Base-by-base conservation (phyloP, 2,888 invertebrate genomes). In the Muscina levida region DNA sequence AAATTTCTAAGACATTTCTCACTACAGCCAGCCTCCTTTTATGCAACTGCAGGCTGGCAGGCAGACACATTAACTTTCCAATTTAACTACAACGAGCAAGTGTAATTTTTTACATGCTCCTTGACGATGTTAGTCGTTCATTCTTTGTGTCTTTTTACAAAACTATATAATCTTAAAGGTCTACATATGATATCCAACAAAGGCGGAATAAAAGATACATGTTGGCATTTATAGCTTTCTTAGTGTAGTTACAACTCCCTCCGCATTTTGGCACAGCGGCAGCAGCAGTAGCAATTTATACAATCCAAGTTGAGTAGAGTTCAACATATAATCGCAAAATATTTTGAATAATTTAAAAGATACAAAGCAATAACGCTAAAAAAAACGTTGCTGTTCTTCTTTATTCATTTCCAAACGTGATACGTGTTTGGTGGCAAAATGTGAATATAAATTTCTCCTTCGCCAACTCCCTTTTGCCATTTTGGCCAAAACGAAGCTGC, bases 281-380 rank as follows among this genome's bases (percentile, higher is more conserved):
- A 48, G 1, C 24, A 46, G 46, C 44, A 65, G 26, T 15, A 15
- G 3, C 51, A 19, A 10, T 22, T 31, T 31, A 3, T 31, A 31
- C 31, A 31, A 31, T 31, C 31, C 31, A 31, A 31, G 31, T 5
- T 5, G 31, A 3, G 31, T 8, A 31, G 31, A 15, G 19, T 68
- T 19, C 39, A 53, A 68, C 66, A 39, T 72, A 65, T 68, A 68
- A 81, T 77, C 67, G 77, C 67, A 73, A 81, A 74, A 72, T 75
- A 77, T 77, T 81, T 81, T 81, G 77, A 81, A 81, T 81, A 81
- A 81, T 81, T 81, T 81, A 81, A 75, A 75, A 74, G 81, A 74
- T 72, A 56, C 77, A 80, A 72, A 77, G 81, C 77, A 81, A 77
- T 81, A 81, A 81, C 74, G 77, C 77, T 81, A 74, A 81, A 77